Conservation (phyloP, 2,113 vertebrate species). For the Semicossyphus pulcher region DNA sequence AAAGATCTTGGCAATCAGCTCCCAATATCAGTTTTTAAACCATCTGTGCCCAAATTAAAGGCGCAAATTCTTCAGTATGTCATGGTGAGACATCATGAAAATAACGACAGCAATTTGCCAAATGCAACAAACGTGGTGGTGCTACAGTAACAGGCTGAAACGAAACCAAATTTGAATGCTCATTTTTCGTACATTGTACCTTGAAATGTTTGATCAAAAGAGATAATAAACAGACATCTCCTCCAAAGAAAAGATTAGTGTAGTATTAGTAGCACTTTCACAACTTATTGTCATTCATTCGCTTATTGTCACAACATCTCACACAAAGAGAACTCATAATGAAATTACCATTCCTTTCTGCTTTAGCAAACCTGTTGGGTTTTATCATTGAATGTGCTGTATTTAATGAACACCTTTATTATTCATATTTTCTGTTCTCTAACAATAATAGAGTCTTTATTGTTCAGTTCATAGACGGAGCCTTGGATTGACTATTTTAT, state of each 20-base stretch:
- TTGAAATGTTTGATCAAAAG: background rate
- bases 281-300: background rate
- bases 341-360: background rate
- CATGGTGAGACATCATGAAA: constrained; percentile 26
- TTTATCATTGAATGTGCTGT: background rate
- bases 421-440: background rate
- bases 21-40: constrained; percentile 31
- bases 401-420: background rate
- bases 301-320: background rate
- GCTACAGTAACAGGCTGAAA: background rate
- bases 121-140: background rate
- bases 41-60: constrained; percentile 41
- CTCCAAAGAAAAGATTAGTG: background rate
- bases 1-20: constrained; percentile 19
- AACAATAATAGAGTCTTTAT: no score
- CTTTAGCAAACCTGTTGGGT: background rate
- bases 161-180: background rate
- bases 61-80: constrained; percentile 26
- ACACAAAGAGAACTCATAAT: background rate
- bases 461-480: no score
- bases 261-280: background rate
- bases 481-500: no score
- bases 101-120: constrained; percentile 25
- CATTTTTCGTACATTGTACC: background rate
- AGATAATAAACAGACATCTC: background rate